Evolutionary conservation across 2,888 invertebrate genomes (phyloP).

Genomic region (Lumbricus terrestris): DNA sequence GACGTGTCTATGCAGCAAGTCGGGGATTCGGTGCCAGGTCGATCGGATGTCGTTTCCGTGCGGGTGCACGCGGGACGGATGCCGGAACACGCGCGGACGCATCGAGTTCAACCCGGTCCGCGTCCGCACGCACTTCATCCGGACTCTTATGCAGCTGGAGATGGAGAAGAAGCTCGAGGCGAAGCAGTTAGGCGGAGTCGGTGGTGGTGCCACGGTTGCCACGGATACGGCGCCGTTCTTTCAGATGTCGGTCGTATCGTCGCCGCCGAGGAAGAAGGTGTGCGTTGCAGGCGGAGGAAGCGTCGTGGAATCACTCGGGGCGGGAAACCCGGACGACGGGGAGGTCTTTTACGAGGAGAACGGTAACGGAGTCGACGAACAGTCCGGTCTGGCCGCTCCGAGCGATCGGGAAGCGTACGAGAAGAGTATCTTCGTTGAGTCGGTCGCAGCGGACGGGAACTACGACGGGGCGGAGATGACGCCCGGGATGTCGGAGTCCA

Average conservation of each 20-base stretch:
- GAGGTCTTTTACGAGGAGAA: not conserved
- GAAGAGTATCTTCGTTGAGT: conserved; percentile 5
- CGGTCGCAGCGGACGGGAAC: conserved; percentile 31
- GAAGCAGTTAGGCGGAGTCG: not conserved
- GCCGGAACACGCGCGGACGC: conserved; percentile 85
- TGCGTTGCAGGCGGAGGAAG: conserved; percentile 3
- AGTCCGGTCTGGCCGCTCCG: conserved; percentile 42
- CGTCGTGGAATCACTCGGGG: not conserved
- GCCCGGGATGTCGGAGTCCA: conserved; percentile 25
- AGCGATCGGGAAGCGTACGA: conserved; percentile 41
- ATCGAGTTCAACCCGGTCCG: conserved; percentile 94
- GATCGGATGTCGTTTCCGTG: conserved; percentile 94
- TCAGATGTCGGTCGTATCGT: not conserved
- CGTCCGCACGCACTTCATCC: conserved; percentile 93
- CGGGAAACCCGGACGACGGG: not conserved
- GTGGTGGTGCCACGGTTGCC: not conserved
- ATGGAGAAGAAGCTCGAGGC: conserved; percentile 46
- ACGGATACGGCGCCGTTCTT: not conserved
- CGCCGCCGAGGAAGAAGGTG: not conserved
- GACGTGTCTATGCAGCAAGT: conserved; percentile 88
- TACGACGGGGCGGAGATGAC: conserved; percentile 24
- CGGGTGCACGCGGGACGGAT: conserved; percentile 90
- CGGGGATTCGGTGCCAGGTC: conserved; percentile 95
- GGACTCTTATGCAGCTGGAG: conserved; percentile 81
- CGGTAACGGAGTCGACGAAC: not conserved